Percentiles rank a stretch among this genome's conserved stretches.
Conservation (phyloP, 2,113 vertebrate genomes). For the Mesoclemmys tuberculata region DNA sequence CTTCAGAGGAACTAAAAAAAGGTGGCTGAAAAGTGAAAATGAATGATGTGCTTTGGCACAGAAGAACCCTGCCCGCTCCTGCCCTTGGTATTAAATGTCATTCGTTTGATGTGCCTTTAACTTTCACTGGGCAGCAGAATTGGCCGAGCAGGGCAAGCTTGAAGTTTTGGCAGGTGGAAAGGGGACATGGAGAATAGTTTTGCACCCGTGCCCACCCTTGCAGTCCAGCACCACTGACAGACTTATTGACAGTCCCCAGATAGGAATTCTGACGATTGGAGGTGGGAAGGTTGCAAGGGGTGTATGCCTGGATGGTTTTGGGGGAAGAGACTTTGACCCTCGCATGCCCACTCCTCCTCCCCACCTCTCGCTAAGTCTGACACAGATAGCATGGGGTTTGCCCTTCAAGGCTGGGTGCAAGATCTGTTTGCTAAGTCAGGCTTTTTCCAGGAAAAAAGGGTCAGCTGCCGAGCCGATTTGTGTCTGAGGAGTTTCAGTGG, state of each 20-base stretch:
- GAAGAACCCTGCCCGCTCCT: background rate
- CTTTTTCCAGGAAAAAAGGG: background rate
- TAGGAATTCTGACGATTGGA: too few relatives aligned
- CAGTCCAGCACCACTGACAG: background rate
- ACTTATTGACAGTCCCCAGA: too few relatives aligned
- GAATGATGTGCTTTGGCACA: background rate
- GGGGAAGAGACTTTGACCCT: accelerated
- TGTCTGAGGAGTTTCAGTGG: accelerated
- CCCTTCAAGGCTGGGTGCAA: background rate
- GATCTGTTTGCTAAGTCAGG: background rate
- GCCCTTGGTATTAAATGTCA: background rate
- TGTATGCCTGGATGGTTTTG: background rate
- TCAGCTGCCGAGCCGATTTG: accelerated
- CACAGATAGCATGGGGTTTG: background rate
- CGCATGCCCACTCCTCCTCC: background rate
- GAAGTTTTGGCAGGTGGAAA: background rate
- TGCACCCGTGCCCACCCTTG: background rate
- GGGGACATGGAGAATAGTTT: background rate
- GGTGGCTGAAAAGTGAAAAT: background rate
- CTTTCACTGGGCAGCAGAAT: background rate
- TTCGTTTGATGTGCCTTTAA: background rate
- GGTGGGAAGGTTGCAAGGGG: background rate
- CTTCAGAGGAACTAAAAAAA: background rate
- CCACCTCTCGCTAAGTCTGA: background rate
- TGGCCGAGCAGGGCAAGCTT: background rate